These are phyloP conservation scores for Phymatocera aterrima DNA, from an alignment of 2,888 invertebrate species.

Conservation along the genomic window DNA sequence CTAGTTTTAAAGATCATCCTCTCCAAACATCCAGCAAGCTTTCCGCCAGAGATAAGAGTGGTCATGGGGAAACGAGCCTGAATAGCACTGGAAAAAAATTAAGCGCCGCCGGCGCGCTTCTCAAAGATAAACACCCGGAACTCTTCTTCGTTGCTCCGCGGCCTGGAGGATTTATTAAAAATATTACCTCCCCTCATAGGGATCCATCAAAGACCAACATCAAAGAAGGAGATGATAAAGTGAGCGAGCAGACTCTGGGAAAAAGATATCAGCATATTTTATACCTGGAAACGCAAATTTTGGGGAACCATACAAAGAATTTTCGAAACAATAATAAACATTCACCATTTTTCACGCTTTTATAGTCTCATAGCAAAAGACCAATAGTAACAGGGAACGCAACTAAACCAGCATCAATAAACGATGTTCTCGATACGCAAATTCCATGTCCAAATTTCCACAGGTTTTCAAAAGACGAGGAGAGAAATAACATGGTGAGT, in stretches of 20 bases:
- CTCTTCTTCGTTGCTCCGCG: conserved; percentile 51
- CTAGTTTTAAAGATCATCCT: conserved; percentile 11
- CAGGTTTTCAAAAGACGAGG: conserved; percentile 48
- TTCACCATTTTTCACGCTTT: not conserved
- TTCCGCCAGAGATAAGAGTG: conserved; percentile 9
- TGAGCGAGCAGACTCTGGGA: not conserved
- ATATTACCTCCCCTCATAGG: conserved; percentile 19
- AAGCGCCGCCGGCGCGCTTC: conserved; percentile 43
- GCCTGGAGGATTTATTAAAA: conserved; percentile 51
- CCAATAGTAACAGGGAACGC: not conserved
- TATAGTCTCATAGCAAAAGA: not conserved
- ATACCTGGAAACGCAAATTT: not conserved
- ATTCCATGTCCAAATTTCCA: conserved; percentile 51
- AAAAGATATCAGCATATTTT: not conserved
- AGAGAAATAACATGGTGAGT: conserved; percentile 51
- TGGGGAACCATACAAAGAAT: not conserved
- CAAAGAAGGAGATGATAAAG: conserved; percentile 11
- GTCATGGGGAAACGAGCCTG: not conserved
- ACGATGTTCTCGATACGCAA: conserved; percentile 50
- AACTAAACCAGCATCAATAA: conserved; percentile 35
- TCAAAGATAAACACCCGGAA: conserved; percentile 54
- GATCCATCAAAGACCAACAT: conserved; percentile 3
- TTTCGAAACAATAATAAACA: not conserved
- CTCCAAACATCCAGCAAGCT: conserved; percentile 17
- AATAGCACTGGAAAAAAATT: conserved; percentile 19